Evolutionary conservation across 2,888 invertebrate species (phyloP).

Genomic region (Oxytorus armatus): DNA sequence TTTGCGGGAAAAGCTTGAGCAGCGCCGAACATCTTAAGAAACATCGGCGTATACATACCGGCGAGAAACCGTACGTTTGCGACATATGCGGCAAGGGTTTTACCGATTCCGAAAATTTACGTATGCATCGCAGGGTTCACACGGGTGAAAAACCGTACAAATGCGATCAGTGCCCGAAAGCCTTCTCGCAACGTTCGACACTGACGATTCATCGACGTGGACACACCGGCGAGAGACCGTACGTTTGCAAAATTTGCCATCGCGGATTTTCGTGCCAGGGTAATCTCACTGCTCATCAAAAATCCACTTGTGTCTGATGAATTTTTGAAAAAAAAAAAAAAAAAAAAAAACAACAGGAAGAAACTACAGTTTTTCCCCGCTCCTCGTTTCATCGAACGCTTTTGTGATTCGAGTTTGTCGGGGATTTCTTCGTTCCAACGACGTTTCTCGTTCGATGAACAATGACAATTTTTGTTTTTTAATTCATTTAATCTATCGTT

Average conservation of each 20-base stretch:
- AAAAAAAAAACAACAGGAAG: neutral
- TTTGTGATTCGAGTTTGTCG: conserved; percentile 10
- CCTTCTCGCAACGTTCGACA: conserved; percentile 86
- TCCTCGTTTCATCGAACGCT: conserved; percentile 11
- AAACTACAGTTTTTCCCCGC: neutral
- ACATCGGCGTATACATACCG: conserved; percentile 85
- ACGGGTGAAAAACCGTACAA: conserved; percentile 85
- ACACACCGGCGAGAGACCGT: conserved; percentile 85
- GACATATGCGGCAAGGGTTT: conserved; percentile 85
- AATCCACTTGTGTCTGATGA: conserved; percentile 81
- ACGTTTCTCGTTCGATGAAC: neutral
- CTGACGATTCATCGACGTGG: conserved; percentile 85
- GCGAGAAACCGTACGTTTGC: conserved; percentile 86
- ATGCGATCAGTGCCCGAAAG: conserved; percentile 85
- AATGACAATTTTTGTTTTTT: too few species aligned
- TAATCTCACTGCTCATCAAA: conserved; percentile 84
- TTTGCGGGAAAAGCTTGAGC: conserved; percentile 85
- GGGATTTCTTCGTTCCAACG: neutral
- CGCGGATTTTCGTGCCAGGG: conserved; percentile 84
- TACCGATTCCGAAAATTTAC: conserved; percentile 84
- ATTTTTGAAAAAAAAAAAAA: neutral
- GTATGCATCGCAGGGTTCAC: conserved; percentile 84
- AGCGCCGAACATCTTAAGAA: conserved; percentile 85
- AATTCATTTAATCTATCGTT: too few species aligned
- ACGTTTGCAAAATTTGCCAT: conserved; percentile 83